Evolutionary conservation across 2,888 invertebrate species (phyloP), one percentile per base, ranked within the genome.

Genomic region (Chesias legatella): DNA sequence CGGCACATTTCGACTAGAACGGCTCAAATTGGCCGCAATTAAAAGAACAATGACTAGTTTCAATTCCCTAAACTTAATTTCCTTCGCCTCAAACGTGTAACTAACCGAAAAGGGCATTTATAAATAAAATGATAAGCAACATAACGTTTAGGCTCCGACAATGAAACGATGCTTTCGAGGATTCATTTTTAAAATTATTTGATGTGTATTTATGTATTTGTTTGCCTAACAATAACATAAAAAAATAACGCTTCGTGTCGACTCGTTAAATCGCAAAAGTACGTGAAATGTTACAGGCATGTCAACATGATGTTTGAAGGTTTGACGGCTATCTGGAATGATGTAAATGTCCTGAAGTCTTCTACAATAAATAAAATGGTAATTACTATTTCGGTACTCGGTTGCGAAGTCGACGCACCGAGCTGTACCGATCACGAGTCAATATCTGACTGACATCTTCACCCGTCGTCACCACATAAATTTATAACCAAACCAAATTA

Each of bases 11-110:
- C 83, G 63, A 59, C 73, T 79, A 83, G 83, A 88, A 86, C 86
- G 83, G 72, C 73, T 71, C 77, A 82, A 85, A 85, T 79, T 81
- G 81, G 77, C 80, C 73, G 78, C 85, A 85, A 84, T 86, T 84
- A 88, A 82, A 84, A 84, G 81, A 86, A 86, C 88, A 88, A 86
- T 83, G 82, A 83, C 77, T 72, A 76, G 77, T 84, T 84, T 86
- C 84, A 84, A 84, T 86, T 82, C 81, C 78, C 79, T 73, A 85
- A 88, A 85, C 81, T 80, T 74, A 85, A 88, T 86, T 86, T 86
- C 85, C 86, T 83, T 68, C 70, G 63, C 63, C 64, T 63, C 68
- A 69, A 77, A 78, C 70, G 78, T 78, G 74, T 77, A 75, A 77
- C 80, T 75, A 77, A 79, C 76, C 73, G 73, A 72, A 74, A 79